Evolutionary conservation across 64 coral and sea anemone species (phyloP), one percentile per base, ranked within the genome.

Genomic region (Montipora cactus): DNA sequence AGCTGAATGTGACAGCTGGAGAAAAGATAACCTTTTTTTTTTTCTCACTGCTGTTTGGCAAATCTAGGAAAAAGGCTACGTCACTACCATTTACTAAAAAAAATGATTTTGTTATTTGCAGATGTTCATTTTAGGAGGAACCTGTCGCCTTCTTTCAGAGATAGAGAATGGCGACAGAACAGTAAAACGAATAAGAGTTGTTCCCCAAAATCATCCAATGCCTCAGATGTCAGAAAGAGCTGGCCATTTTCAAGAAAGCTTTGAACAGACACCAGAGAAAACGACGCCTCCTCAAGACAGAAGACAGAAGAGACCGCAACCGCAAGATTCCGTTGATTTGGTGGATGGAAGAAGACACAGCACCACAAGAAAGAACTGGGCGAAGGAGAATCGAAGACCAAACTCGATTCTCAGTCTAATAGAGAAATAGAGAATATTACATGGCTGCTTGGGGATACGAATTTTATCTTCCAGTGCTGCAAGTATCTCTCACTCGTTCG

Each of bases 111-210:
- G 5, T 11, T 47, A 44, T 92, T 95, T 75, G 37, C 67, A 95
- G 94, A 73, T 95, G 94, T 92, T 95, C 79, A 86, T 95, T 87
- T 83, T 95, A 2, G 89, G 74, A 21, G 90, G 94, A 52, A 95
- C 94, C 14, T 95, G 94, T 62, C 89, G 94, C 47, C 77, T 95
- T 16, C 61, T 95, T 18, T 3, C 94, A 53, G 85, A 92, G 25
- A 81, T 82, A n/a, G 94, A 95, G 55, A 80, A 83, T 50, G 84
- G 77, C 46, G 90, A 95, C n/a, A 92, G 90, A 76, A 57, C 77
- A 9, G 90, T 95, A 13, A 95, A 44, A 28, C 94, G 85, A 11
- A 88, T 68, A 5, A 95, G 78, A 88, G 90, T 95, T 20, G 85
- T 49, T 28, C 75, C 87, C 2, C 71, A 55, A 89, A 59, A 59